Evolutionary conservation across 1,140 invertebrate species (phyloP), one percentile per base, ranked within the genome.

Genomic region (Scaptomyza graminum): DNA sequence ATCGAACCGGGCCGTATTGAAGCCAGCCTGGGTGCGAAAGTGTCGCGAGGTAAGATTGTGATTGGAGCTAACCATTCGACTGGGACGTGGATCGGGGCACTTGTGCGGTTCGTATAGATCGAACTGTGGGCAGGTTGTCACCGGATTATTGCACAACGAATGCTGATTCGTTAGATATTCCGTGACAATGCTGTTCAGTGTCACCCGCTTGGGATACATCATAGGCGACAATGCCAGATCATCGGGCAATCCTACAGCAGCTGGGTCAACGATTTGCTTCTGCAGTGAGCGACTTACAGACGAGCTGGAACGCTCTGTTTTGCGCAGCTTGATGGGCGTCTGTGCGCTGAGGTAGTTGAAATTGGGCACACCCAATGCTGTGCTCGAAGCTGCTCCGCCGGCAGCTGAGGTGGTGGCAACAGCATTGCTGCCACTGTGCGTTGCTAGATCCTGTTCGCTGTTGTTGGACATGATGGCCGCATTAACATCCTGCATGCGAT

Each of bases 91-190:
- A 93, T 98, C 97, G 11, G 97, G 97, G 93, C 98, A 99, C 91
- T 97, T 96, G 92, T 99, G 98, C 4, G 97, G 97, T 65, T 95
- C 94, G 74, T 97, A 96, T 31, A 98, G 93, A 92, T 97, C 97
- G 83, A 98, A 98, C 90, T 97, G 96, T 9, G 97, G 97, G 92
- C 96, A 97, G 0, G 96, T 97, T 22, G 96, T 96, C 94, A 97
- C 97, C 4, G 97, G 97, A 92, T 97, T 97, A 93, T 97, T 97
- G 93, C 97, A 98, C 3, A 97, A 92, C n/a, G 97, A 95, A 92
- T 98, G 97, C 92, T 99, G 98, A 93, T 99, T 98, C 44, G 97
- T 96, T 41, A 99, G 93, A 93, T 99, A 99, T 92, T 98, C 97
- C 0, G 96, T 98, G 41, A 99, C 97, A 90, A 99, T 99, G 25